These are phyloP conservation scores for Hippopotamyrus pictus DNA, from an alignment of 2,797 vertebrate species.

Conservation along the genomic window DNA sequence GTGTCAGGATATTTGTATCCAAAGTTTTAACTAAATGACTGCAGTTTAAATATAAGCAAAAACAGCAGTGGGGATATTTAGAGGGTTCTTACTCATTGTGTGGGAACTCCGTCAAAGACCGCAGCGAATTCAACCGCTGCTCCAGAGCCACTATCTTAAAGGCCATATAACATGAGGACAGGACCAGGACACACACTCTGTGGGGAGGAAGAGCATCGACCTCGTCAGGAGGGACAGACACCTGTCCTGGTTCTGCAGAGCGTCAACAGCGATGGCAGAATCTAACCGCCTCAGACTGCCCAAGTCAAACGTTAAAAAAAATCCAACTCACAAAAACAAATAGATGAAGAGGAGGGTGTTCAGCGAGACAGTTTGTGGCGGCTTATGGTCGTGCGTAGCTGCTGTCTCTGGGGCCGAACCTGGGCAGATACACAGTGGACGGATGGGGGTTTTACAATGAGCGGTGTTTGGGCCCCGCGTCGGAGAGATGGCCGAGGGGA, in stretches of 20 bases:
- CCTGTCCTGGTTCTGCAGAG: not conserved
- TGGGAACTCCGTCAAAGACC: conserved; percentile 59
- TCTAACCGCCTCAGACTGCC: not conserved
- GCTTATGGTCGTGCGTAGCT: conserved; percentile 50
- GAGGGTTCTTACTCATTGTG: conserved; percentile 62
- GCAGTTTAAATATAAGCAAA: not conserved
- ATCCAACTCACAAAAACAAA: conserved; percentile 75
- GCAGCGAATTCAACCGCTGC: conserved; percentile 70
- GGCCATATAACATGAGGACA: conserved; percentile 90
- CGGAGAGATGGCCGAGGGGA: not conserved
- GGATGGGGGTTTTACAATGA: not conserved
- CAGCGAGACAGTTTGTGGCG: conserved; percentile 58
- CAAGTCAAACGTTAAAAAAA: not conserved
- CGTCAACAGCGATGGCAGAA: not conserved
- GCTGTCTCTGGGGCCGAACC: conserved; percentile 45
- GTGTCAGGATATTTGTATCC: not conserved
- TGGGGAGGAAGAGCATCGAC: conserved; percentile 18
- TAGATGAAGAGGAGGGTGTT: conserved; percentile 77
- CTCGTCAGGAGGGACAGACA: not conserved
- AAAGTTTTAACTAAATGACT: not conserved
- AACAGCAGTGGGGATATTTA: not conserved
- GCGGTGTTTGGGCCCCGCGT: not conserved
- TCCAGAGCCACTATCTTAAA: conserved; percentile 82
- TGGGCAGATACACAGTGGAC: conserved; percentile 29
- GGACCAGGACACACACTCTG: conserved; percentile 75